phyloP scores from a whole-genome alignment of 2,888 invertebrate genomes.

The Drosophila phalerata region DNA sequence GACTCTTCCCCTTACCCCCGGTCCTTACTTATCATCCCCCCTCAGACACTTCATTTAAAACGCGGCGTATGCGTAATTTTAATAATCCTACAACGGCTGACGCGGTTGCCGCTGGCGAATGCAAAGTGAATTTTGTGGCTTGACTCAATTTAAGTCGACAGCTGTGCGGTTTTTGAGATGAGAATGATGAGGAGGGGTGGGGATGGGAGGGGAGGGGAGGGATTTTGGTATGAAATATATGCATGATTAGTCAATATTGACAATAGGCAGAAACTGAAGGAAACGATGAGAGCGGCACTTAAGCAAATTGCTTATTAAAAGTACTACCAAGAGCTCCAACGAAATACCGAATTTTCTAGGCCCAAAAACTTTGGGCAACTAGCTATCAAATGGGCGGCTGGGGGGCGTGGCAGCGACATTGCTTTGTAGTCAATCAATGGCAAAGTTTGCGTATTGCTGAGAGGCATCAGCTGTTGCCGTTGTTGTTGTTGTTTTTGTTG shows the following conservation, averaged over 20 bases:
- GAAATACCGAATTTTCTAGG: slow-evolving; percentile 40
- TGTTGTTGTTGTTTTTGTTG: slow-evolving; percentile 1
- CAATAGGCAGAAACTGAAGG: slow-evolving; percentile 43
- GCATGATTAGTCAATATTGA: slow-evolving; percentile 80
- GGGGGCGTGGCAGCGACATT: slow-evolving; percentile 38
- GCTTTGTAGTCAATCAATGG: slow-evolving; percentile 74
- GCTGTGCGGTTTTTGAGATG: slow-evolving; percentile 56
- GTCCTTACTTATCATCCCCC: no score
- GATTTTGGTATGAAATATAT: slow-evolving; percentile 67
- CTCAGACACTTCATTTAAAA: slow-evolving; percentile 69
- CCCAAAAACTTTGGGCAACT: slow-evolving; percentile 53
- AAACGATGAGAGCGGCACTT: slow-evolving; percentile 60
- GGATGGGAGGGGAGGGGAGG: neutral
- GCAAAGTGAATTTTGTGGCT: slow-evolving; percentile 78
- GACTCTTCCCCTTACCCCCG: neutral
- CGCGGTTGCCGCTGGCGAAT: slow-evolving; percentile 65
- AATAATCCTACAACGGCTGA: slow-evolving; percentile 74
- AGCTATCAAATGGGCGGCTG: slow-evolving; percentile 14
- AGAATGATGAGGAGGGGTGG: neutral
- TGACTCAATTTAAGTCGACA: slow-evolving; percentile 77
- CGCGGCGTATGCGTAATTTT: slow-evolving; percentile 82
- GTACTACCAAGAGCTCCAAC: slow-evolving; percentile 50
- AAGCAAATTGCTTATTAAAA: slow-evolving; percentile 81
- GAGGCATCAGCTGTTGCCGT: slow-evolving; percentile 28
- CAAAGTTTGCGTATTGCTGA: slow-evolving; percentile 20